Base-by-base conservation (phyloP, 2,113 vertebrate species). In the Euleptes europaea region DNA sequence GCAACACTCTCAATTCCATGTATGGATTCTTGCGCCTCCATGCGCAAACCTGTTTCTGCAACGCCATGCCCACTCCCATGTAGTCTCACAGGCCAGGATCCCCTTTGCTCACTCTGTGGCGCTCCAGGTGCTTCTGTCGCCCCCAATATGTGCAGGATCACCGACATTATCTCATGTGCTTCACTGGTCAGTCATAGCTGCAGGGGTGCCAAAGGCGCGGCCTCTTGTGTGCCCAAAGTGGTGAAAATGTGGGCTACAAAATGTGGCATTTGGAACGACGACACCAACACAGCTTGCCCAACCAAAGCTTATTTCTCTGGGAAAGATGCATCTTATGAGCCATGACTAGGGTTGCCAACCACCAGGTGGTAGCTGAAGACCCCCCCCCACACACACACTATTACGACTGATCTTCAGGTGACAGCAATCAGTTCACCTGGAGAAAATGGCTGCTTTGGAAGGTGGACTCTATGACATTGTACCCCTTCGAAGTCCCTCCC, bases 1-100 rank as follows among this genome's bases (percentile, higher is more conserved):
- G 5, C 31, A 1, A 19, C 54, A 1, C 3, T n/a, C 9, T 15
- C 81, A 4, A 1, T 0, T 0, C 3, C 31, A 12, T 31, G 10
- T 3, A 2, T 26, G 8, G 33, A 28, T 38, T 28, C 33, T 42
- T n/a, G 26, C 14, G 7, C 51, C 7, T 1, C 57, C 26, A 19
- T 7, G 11, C 2, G 14, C 4, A 0, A 31, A 15, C 11, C 4
- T 10, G 26, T 3, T 3, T 10, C 54, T 11, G 1, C 33, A 5
- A 14, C 31, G 2, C 54, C 57, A 14, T 21, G 19, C 1, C 42
- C 31, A 0, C 71, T 38, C 40, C 23, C 13, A 1, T 17, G 28
- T 15, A 12, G 66, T 28, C 13, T 60, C 2, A 0, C 28, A 15
- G 26, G 23, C 5, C 60, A 26, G 26, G 31, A 35, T 5, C 10